A percentile compares a stretch with the other conserved stretches of the same genome.
These are phyloP conservation scores for Sphaeridia pumilis DNA, from an alignment of 2,888 invertebrate species.

Conservation along the genomic window DNA sequence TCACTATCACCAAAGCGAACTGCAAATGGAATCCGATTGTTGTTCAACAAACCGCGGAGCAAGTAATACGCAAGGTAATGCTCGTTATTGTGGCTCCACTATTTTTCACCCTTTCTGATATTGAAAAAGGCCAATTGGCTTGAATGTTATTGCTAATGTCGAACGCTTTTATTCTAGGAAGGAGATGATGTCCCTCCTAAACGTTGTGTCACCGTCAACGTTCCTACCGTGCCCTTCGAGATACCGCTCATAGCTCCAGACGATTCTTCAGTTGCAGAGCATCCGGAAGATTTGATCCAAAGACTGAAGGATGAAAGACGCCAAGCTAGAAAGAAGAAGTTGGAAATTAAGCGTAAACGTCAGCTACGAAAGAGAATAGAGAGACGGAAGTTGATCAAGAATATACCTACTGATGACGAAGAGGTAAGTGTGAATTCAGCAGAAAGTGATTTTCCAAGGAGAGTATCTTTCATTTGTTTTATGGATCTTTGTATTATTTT, in stretches of 20 bases:
- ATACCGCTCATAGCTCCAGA: conserved; percentile 20
- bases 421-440: conserved; percentile 3
- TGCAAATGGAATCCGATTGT: conserved; percentile 9
- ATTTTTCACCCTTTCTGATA: neutral
- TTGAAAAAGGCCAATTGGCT: too few species aligned
- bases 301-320: neutral
- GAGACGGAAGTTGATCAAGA: neutral
- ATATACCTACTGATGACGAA: neutral
- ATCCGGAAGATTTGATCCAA: neutral
- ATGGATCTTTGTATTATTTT: neutral
- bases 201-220: conserved; percentile 31
- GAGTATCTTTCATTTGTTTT: neutral
- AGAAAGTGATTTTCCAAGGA: too few species aligned
- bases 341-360: conserved; percentile 10
- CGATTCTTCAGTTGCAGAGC: too few species aligned
- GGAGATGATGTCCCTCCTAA: conserved; percentile 11
- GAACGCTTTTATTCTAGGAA: neutral
- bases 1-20: conserved; percentile 16
- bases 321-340: neutral
- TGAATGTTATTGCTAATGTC: neutral
- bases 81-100: neutral
- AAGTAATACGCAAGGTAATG: conserved; percentile 11
- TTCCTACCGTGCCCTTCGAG: conserved; percentile 32
- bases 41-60: conserved; percentile 7
- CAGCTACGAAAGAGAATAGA: neutral